phyloP scores from a whole-genome alignment of 2,797 vertebrate genomes.

The Rhodeus uyekii region DNA sequence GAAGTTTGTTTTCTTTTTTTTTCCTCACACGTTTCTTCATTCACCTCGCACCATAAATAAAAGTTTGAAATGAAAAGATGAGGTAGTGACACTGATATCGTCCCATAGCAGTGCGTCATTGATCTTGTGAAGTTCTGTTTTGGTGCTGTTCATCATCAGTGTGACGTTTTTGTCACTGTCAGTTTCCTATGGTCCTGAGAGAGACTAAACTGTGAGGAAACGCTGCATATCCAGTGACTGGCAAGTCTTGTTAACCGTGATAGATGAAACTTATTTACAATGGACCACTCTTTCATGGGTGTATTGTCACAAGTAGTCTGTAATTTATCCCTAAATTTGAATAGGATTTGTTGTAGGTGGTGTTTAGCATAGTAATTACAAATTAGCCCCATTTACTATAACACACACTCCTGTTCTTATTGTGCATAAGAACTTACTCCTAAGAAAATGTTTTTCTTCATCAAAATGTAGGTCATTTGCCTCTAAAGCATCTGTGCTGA shows the following conservation, averaged over 20 bases:
- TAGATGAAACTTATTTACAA: not conserved
- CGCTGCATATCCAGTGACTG: not conserved
- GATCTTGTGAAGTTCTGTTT: not conserved
- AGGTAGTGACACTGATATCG: not conserved
- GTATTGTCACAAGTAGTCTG: not conserved
- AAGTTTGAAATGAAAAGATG: not conserved
- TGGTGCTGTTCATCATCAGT: not conserved
- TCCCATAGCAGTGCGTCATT: not conserved
- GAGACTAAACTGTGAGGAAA: not conserved
- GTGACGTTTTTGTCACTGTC: not conserved
- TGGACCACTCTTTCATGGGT: not conserved
- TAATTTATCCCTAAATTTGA: not conserved
- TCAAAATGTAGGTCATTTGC: not conserved
- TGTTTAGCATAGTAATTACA: not conserved
- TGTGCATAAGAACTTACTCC: not conserved
- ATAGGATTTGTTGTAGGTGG: not conserved
- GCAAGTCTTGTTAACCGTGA: not conserved
- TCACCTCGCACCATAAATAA: not conserved
- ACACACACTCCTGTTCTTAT: not conserved
- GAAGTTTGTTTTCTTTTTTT: not conserved
- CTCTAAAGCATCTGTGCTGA: not conserved
- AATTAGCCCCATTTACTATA: not conserved
- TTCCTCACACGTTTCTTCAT: no score
- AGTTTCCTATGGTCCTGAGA: not conserved
- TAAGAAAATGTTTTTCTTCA: not conserved